Evolutionary conservation across 2,888 invertebrate species (phyloP).

Genomic region (Patella depressa): DNA sequence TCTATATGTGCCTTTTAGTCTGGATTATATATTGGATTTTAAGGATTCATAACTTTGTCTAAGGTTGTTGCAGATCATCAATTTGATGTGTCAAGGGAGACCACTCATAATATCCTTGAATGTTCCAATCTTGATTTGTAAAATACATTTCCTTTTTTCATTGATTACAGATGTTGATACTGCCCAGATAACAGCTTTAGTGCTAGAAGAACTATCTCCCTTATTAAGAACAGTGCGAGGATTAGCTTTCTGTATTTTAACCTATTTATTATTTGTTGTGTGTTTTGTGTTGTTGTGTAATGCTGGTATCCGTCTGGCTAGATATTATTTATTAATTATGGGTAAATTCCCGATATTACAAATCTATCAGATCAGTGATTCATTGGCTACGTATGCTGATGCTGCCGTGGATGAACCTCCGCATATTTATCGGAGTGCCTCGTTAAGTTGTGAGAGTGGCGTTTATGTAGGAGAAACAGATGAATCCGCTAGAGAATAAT

Average conservation of each 20-base stretch:
- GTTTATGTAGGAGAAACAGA: constrained; percentile 53
- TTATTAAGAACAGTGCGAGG: constrained; percentile 47
- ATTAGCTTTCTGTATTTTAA: constrained; percentile 48
- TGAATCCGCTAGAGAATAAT: constrained; percentile 27
- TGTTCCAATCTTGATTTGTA: not conserved
- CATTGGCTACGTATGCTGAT: constrained; percentile 17
- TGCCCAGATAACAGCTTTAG: constrained; percentile 36
- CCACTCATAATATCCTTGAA: too few relatives aligned
- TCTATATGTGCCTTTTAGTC: too few relatives aligned
- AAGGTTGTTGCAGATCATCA: too few relatives aligned
- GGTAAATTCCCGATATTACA: constrained; percentile 45
- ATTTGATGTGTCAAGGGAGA: too few relatives aligned
- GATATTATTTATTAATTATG: constrained; percentile 52
- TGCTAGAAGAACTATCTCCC: constrained; percentile 52
- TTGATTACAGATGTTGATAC: constrained; percentile 45
- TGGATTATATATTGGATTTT: too few relatives aligned
- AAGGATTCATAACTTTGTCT: too few relatives aligned
- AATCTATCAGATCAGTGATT: constrained; percentile 43
- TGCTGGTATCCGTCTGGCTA: constrained; percentile 48
- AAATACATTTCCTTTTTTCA: not conserved
- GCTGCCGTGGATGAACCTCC: constrained; percentile 25
- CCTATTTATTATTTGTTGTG: constrained; percentile 46
- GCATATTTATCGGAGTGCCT: constrained; percentile 56
- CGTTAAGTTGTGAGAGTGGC: constrained; percentile 63
- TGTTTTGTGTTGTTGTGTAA: constrained; percentile 55